Evolutionary conservation across 92 coral and sea anemone species (phyloP).

Genomic region (Galaxea fascicularis): DNA sequence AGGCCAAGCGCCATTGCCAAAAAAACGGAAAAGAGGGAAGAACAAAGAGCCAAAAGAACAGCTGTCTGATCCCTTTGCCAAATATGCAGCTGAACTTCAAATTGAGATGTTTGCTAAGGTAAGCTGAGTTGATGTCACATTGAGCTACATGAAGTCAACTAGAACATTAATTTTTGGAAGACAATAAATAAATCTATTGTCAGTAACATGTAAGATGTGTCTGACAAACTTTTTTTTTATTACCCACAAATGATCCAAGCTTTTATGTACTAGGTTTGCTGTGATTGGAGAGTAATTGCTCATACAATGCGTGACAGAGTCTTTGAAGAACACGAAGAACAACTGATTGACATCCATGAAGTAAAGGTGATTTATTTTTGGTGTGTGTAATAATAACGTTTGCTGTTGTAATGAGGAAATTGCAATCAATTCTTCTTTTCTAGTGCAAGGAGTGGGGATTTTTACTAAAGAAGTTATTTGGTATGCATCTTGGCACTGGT

Average conservation of each 20-base stretch:
- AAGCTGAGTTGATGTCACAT: no score
- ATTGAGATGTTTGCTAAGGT: conserved; percentile 11
- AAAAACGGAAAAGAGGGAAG: neutral
- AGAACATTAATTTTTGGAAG: neutral
- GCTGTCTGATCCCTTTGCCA: neutral
- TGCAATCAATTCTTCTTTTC: neutral
- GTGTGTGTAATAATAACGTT: no score
- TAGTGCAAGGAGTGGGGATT: conserved; percentile 45
- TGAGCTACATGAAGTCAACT: no score
- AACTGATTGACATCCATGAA: conserved; percentile 21
- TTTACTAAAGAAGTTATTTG: conserved; percentile 50
- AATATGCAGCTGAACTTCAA: neutral
- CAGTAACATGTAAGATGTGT: no score
- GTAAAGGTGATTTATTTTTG: no score
- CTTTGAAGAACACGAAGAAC: conserved; percentile 13
- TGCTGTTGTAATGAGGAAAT: neutral
- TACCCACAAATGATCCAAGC: neutral
- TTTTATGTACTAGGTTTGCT: conserved; percentile 8
- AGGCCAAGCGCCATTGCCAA: neutral
- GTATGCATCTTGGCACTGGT: conserved; percentile 50
- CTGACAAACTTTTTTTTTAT: neutral
- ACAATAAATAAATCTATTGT: neutral
- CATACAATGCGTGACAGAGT: conserved; percentile 20
- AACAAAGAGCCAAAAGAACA: neutral
- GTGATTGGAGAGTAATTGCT: conserved; percentile 37